Conservation (phyloP, 2,888 invertebrate genomes). For the Dimorphilus gyrociliatus region DNA sequence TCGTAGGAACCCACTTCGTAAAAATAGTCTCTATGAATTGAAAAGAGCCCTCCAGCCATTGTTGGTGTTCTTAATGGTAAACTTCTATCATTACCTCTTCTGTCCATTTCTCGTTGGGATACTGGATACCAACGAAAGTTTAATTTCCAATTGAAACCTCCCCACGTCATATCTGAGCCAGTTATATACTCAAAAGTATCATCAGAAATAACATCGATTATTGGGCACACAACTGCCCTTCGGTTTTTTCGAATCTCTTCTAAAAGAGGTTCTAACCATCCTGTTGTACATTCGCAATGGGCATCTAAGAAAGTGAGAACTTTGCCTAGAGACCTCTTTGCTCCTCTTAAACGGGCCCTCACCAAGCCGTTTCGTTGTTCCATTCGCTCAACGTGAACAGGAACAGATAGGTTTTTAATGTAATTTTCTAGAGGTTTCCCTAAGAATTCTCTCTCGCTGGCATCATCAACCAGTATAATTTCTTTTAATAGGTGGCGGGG, state of each 20-base stretch:
- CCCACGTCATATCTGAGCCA: conserved; percentile 98
- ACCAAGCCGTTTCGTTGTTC: conserved; percentile 86
- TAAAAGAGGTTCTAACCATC: conserved; percentile 92
- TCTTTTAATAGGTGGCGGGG: conserved; percentile 71
- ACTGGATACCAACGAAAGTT: conserved; percentile 99
- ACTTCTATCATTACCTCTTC: conserved; percentile 78
- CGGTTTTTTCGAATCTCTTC: conserved; percentile 74
- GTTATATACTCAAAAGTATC: conserved; percentile 97
- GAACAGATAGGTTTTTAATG: conserved; percentile 65
- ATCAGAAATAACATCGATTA: conserved; percentile 96
- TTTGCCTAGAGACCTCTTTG: conserved; percentile 47
- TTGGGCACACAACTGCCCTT: conserved; percentile 86
- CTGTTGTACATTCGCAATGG: conserved; percentile 93
- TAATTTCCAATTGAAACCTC: conserved; percentile 98
- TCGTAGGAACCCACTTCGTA: conserved; percentile 95
- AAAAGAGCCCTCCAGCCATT: conserved; percentile 92
- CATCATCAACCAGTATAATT: conserved; percentile 92
- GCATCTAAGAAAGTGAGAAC: conserved; percentile 90
- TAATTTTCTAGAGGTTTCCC: conserved; percentile 74
- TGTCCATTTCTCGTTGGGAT: conserved; percentile 84
- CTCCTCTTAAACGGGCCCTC: conserved; percentile 68
- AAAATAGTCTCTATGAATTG: conserved; percentile 77
- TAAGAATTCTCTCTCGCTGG: conserved; percentile 60
- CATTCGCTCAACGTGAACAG: conserved; percentile 68
- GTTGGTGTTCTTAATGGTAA: conserved; percentile 81